Percentiles rank a stretch among this genome's conserved stretches.
These are phyloP conservation scores for Scytalopus superciliaris DNA, from an alignment of 2,113 vertebrate species.

Conservation along the genomic window DNA sequence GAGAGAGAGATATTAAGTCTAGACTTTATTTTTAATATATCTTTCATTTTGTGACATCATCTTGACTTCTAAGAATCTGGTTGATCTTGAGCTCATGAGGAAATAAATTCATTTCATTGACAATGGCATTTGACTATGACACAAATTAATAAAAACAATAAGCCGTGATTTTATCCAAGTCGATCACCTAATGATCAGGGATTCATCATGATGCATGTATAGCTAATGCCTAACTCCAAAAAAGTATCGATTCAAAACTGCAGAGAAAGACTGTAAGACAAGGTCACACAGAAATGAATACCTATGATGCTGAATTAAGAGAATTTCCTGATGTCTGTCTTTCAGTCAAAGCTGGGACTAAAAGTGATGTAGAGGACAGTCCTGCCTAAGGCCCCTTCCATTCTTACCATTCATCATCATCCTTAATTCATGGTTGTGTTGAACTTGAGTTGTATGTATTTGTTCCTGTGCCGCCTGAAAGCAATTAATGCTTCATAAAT, in stretches of 20 bases:
- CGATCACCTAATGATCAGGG: neutral
- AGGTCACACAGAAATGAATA: neutral
- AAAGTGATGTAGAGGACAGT: neutral
- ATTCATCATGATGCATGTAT: rapidly evolving
- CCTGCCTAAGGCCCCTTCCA: neutral
- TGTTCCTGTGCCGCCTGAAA: slow-evolving; percentile 62
- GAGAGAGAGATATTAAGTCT: slow-evolving; percentile 16
- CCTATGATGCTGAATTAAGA: neutral
- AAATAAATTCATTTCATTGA: slow-evolving; percentile 5
- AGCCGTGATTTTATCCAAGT: neutral
- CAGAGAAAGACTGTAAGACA: neutral
- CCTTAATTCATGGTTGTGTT: neutral
- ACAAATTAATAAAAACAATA: neutral
- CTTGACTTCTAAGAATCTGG: slow-evolving; percentile 22
- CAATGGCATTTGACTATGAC: neutral
- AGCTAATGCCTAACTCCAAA: neutral
- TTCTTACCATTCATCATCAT: neutral
- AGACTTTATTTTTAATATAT: slow-evolving; percentile 36
- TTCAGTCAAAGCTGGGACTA: neutral
- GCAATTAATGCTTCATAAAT: slow-evolving; percentile 74
- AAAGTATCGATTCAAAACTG: neutral
- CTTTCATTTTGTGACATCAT: slow-evolving; percentile 29
- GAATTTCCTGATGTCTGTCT: neutral
- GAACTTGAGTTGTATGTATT: neutral
- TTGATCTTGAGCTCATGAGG: slow-evolving; percentile 10